Evolutionary conservation across 92 coral and sea anemone species (phyloP).

Genomic region (Phenganax subtilis): DNA sequence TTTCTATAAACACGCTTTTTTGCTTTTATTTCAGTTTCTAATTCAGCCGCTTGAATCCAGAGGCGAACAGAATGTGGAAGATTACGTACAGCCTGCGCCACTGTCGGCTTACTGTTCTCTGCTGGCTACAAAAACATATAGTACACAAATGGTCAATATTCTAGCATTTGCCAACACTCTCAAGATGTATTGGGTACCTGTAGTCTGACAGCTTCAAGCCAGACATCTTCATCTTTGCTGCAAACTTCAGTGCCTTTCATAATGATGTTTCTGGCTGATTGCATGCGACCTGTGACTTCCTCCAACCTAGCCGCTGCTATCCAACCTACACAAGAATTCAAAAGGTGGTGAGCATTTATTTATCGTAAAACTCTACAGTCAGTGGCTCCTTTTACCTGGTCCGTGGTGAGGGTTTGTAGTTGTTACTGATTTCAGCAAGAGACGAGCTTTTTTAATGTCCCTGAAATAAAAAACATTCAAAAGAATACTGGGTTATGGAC

Average conservation of each 20-base stretch:
- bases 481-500: not conserved
- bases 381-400: slow-evolving; percentile 56
- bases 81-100: slow-evolving; percentile 89
- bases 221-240: slow-evolving; percentile 89
- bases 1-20: slow-evolving; percentile 84
- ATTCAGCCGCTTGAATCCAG: slow-evolving; percentile 94
- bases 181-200: slow-evolving; percentile 55
- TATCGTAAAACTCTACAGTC: not conserved
- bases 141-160: not conserved
- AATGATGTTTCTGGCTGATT: slow-evolving; percentile 85
- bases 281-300: slow-evolving; percentile 98
- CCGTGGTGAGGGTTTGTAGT: slow-evolving; percentile 98
- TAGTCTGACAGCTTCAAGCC: slow-evolving; percentile 90
- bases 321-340: slow-evolving; percentile 59
- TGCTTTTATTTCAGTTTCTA: slow-evolving; percentile 77
- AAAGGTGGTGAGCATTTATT: not conserved
- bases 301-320: slow-evolving; percentile 98
- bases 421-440: slow-evolving; percentile 84
- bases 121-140: slow-evolving; percentile 57
- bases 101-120: slow-evolving; percentile 72
- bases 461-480: slow-evolving; percentile 40
- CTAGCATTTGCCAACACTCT: not conserved
- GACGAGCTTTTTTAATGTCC: slow-evolving; percentile 93
- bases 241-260: slow-evolving; percentile 96
- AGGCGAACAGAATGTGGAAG: slow-evolving; percentile 83